Base-by-base conservation (phyloP, 2,888 invertebrate genomes). In the Coleophora flavipennella region DNA sequence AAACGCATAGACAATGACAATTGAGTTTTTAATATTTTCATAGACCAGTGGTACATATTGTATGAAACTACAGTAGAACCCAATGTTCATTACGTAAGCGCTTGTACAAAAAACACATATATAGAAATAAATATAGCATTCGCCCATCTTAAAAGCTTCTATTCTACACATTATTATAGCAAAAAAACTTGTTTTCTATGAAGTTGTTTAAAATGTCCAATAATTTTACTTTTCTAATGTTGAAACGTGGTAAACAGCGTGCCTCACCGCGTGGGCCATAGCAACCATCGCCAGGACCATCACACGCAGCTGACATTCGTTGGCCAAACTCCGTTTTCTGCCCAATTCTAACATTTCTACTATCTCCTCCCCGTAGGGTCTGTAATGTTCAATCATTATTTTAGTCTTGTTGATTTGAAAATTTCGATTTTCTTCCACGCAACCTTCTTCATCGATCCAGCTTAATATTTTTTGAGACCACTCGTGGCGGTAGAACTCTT, bases 401-500 rank as follows among this genome's bases (percentile, higher is more conserved):
- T 20, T 20, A 1, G 39, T 31, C 14, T 35, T 29, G n/a, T 39
- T 39, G 8, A 39, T 26, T 8, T 25, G 12, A 13, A 35, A 35
- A 25, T 39, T 39, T 1, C 1, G 3, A 11, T 31, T 12, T 31
- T 39, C 39, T 9, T 10, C 26, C 10, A 39, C 28, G 14, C 41
- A 37, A n/a, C 41, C 41, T 2, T 31, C n/a, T 10, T 13, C 25
- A 13, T 41, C 34, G 3, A 37, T 13, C 40, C 41, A 41, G 13
- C 41, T 41, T 8, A 26, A 29, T 3, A 33, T 31, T 20, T 52
- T 50, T 14, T 46, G 44, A 36, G 56, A 57, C 62, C 60, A 62
- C 12, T 45, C 35, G 10, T 38, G 43, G 0, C 59, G 53, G 32
- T 48, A 43, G 38, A 59, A 59, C 39, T 60, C 59, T 38, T 54